Evolutionary conservation across 2,888 invertebrate genomes (phyloP), one percentile per base, ranked within the genome.

Genomic region (Hydropsyche betteni): DNA sequence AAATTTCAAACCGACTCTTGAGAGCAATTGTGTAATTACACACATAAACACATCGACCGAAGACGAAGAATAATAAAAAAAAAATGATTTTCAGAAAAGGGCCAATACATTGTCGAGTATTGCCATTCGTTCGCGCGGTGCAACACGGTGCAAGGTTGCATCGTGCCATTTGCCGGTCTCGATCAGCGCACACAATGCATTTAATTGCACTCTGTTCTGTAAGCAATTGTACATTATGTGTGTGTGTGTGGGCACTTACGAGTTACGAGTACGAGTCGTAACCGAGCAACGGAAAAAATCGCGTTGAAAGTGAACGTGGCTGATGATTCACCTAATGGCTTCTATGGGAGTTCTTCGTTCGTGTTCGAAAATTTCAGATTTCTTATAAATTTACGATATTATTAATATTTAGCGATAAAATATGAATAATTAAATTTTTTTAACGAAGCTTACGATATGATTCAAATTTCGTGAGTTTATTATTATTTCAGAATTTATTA

Each of bases 291-390:
- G 16, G 12, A 55, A 55, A 55, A 16, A 16, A 14, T 14, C 6
- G 12, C 16, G 55, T 55, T 55, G 55, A 55, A 55, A 55, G 55
- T 55, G 55, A 55, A 55, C 55, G 55, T 55, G 55, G 16, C 16
- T 55, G 55, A 55, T 55, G 55, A 55, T 55, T 55, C 55, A 55
- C 16, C 16, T 55, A 44, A 44, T 44, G 44, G 10, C 44, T 44
- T 44, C 44, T 44, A 44, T 44, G 44, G 44, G 10, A 44, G 7
- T 44, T 44, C 44, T 44, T 6, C 10, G 44, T 44, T 44, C 44
- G 44, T 24, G 24, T 24, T 24, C 24, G 24, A 24, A 2, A 24
- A 24, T 24, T 24, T 24, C 24, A 2, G 24, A 24, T 24, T 24
- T 24, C 24, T 24, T 24, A 24, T 2, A 24, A 24, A 24, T 24